Percentiles rank a stretch among this genome's conserved stretches.
Evolutionary conservation across 2,888 invertebrate species (phyloP).

Genomic region (Morpho achilles): DNA sequence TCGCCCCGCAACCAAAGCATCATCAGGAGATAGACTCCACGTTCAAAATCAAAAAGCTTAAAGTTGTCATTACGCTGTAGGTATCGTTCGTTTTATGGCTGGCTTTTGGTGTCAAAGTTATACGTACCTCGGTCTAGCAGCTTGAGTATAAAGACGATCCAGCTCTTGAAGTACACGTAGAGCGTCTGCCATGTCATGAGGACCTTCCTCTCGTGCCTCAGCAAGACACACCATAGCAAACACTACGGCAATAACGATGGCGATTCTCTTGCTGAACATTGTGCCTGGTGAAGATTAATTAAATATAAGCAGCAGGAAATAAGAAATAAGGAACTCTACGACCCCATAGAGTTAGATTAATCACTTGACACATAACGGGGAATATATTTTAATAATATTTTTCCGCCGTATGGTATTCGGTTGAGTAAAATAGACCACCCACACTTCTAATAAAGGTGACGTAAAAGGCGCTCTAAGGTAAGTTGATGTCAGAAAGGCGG

Average conservation of each 20-base stretch:
- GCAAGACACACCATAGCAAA: constrained; percentile 57
- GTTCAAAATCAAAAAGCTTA: too few relatives aligned
- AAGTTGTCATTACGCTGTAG: too few relatives aligned
- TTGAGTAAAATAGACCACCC: too few relatives aligned
- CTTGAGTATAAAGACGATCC: constrained; percentile 83
- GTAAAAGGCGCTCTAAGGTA: too few relatives aligned
- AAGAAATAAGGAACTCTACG: background rate
- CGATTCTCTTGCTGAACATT: constrained; percentile 67
- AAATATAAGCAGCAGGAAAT: background rate
- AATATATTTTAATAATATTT: too few relatives aligned
- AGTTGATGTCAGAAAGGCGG: too few relatives aligned
- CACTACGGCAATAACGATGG: constrained; percentile 53
- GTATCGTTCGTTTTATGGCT: background rate
- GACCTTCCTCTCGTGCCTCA: constrained; percentile 70
- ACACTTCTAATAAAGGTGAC: too few relatives aligned
- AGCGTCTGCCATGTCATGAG: constrained; percentile 82
- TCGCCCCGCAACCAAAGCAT: too few relatives aligned
- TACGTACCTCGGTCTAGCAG: constrained; percentile 81
- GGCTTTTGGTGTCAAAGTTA: background rate
- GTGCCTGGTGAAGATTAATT: constrained; percentile 32
- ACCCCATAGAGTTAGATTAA: background rate
- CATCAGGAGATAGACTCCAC: too few relatives aligned
- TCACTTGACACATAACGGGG: too few relatives aligned
- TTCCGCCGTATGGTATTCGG: too few relatives aligned
- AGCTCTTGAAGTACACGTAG: constrained; percentile 83